Evolutionary conservation across 2,888 invertebrate genomes (phyloP), one percentile per base, ranked within the genome.

Genomic region (Mechanitis messenoides): DNA sequence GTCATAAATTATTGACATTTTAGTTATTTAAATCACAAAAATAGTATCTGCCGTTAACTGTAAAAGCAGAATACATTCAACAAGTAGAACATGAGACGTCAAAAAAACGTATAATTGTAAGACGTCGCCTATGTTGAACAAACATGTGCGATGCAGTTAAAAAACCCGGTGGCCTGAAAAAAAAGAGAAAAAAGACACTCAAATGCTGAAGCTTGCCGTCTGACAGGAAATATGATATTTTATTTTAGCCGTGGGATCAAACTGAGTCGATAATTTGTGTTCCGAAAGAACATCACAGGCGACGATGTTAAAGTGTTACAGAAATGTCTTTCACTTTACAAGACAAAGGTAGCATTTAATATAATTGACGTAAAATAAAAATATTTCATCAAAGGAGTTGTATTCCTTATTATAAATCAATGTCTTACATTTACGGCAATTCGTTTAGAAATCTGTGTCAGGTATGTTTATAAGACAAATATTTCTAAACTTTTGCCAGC

Each of bases 191-290:
- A 88, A 89, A 82, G 74, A 73, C 85, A 84, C 86, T 87, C 81
- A 72, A 87, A 83, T 76, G 70, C 82, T 83, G 83, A 87, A 87
- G 87, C 87, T 83, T 77, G 85, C 77, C 80, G 81, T 70, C 83
- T 85, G 85, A 87, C 89, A 89, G 88, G 90, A 90, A 89, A 90
- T 88, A 89, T 89, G 90, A 90, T 90, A 90, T 89, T 90, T 90
- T 89, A 90, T 89, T 89, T 89, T 83, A 83, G 86, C 87, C 87
- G 89, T 89, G 88, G 90, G 89, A 89, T 88, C 89, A 88, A 89
- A 86, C 85, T 83, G 71, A 84, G 79, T 84, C 85, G 87, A 88
- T 89, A 89, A 89, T 87, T 87, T 84, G 87, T 86, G 86, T 83
- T 78, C 79, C 81, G 81, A 83, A 83, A 78, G 80, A 82, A 85